Evolutionary conservation across 2,797 vertebrate species (phyloP), one percentile per base, ranked within the genome.

Genomic region (Limnodromus scolopaceus): DNA sequence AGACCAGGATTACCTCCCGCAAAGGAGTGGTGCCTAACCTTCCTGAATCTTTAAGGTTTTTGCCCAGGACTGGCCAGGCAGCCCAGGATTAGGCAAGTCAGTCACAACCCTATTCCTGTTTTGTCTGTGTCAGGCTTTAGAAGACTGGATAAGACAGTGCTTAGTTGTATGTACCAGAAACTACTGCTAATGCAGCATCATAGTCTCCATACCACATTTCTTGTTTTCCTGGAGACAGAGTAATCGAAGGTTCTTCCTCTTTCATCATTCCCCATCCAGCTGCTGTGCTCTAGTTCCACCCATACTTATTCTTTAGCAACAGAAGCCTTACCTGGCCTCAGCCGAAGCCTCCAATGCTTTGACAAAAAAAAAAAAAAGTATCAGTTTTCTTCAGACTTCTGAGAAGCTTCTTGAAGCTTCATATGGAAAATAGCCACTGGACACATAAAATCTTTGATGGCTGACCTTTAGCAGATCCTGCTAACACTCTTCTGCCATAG

Each of bases 211-310:
- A 22, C 2, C 24, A 8, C 9, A 5, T 63, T 84, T 76, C 11
- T 23, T 38, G 3, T 86, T 84, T 45, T 1, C 16, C 38, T 61
- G 30, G 13, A 86, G 20, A 43, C 15, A 45, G 8, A 60, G 20
- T 60, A 66, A 74, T 69, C 16, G 54, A 65, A 54, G 4, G 2
- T 39, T 58, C 34, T 80, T 84, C 6, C 7, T 79, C 6, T 51
- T 39, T 79, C 23, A 16, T 9, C 0, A 0, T 41, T 74, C 6
- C 6, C 5, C 4, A 30, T 55, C 30, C 25, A 84, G 3, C 5
- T 0, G 4, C 6, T 2, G 25, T 64, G 4, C 9, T 7, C 11
- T 38, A 18, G 10, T 34, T 85, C 19, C 28, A 51, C 51, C 22
- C 32, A 11, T 32, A 70, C 14, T 0, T 28, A 1, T 17, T 8